These are phyloP conservation scores for Gephyroberyx darwinii DNA, from an alignment of 2,797 vertebrate species.

Conservation along the genomic window DNA sequence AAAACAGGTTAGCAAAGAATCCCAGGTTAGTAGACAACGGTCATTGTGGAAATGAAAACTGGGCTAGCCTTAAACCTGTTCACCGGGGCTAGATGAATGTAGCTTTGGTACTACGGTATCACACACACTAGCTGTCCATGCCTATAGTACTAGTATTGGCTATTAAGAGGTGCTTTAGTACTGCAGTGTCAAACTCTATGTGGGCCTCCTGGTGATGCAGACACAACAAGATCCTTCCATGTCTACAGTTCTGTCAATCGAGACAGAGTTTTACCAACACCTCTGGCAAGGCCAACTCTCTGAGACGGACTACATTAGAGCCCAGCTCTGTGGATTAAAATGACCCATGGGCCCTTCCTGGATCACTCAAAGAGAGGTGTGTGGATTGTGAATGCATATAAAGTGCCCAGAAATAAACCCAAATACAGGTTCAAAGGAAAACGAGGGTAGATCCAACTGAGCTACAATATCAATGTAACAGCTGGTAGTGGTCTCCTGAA, in stretches of 20 bases:
- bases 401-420: slow-evolving; percentile 44
- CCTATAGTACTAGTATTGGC: slow-evolving; percentile 20
- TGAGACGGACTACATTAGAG: slow-evolving; percentile 60
- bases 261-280: slow-evolving; percentile 43
- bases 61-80: slow-evolving; percentile 6
- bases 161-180: not conserved
- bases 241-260: slow-evolving; percentile 24
- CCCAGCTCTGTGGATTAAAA: slow-evolving; percentile 57
- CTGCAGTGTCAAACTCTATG: slow-evolving; percentile 25
- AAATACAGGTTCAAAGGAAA: slow-evolving; percentile 27
- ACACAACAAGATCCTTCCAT: slow-evolving; percentile 3
- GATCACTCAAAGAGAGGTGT: slow-evolving; percentile 51
- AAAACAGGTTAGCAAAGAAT: slow-evolving; percentile 23
- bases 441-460: slow-evolving; percentile 45
- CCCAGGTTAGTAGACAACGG: slow-evolving; percentile 19
- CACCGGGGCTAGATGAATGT: slow-evolving; percentile 38
- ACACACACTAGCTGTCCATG: slow-evolving; percentile 13
- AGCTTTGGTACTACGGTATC: slow-evolving; percentile 73
- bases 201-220: slow-evolving; percentile 18
- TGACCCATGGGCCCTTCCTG: slow-evolving; percentile 41
- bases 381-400: slow-evolving; percentile 67
- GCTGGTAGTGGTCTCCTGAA: slow-evolving; percentile 59
- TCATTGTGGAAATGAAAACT: slow-evolving; percentile 42
- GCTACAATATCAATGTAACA: slow-evolving; percentile 58
- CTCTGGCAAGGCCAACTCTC: slow-evolving; percentile 38